phyloP scores from a whole-genome alignment of 2,113 vertebrate genomes.

The Nanorana parkeri region DNA sequence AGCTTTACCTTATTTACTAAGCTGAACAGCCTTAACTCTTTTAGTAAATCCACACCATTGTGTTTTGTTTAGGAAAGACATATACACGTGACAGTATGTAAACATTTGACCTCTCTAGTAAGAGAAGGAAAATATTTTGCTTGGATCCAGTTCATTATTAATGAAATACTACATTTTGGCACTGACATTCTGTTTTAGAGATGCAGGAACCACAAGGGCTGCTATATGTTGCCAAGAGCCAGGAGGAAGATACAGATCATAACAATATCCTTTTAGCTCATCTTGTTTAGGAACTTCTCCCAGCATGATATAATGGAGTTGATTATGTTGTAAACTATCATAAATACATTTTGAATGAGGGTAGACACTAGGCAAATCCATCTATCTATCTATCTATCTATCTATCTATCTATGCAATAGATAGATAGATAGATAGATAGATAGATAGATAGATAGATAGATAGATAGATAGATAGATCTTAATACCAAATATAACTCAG shows the following conservation, averaged over 20 bases:
- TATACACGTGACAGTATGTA: constrained; percentile 2
- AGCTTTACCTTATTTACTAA: too few relatives aligned
- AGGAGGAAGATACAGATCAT: neutral
- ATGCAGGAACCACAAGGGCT: constrained; percentile 26
- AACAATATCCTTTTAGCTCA: constrained; percentile 29
- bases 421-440: too few relatives aligned
- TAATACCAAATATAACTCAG: too few relatives aligned
- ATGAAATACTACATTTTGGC: constrained; percentile 53
- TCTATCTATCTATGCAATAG: too few relatives aligned
- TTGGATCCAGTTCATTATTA: constrained; percentile 24
- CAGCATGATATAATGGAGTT: too few relatives aligned
- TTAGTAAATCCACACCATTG: neutral
- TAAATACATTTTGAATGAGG: too few relatives aligned
- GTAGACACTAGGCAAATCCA: too few relatives aligned
- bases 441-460: too few relatives aligned
- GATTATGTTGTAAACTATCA: too few relatives aligned
- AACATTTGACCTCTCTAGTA: constrained; percentile 41
- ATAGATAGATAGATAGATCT: too few relatives aligned
- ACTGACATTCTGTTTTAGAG: constrained; percentile 13
- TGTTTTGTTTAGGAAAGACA: neutral
- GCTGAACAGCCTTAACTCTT: too few relatives aligned
- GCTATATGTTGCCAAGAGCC: constrained; percentile 37
- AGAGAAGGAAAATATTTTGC: constrained; percentile 39
- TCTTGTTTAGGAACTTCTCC: constrained; percentile 1
- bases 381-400: too few relatives aligned